Evolutionary conservation across 2,797 vertebrate species (phyloP), one percentile per base, ranked within the genome.

Genomic region (Artibeus jamaicensis): DNA sequence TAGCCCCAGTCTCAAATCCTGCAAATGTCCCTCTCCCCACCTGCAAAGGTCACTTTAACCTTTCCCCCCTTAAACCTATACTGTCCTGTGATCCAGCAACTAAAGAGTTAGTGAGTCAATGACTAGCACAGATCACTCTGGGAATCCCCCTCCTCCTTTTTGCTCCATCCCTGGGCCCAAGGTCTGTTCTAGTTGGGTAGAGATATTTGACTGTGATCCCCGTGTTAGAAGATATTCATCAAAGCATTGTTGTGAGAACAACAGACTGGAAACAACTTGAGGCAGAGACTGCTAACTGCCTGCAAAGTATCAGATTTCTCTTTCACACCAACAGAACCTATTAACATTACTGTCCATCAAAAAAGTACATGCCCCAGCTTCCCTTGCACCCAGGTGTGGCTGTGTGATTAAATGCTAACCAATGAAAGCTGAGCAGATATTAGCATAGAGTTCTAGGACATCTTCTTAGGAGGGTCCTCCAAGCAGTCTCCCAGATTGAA

Each of bases 141-240:
- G 39, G 37, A 65, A 1, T 6, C 74, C 44, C 46, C 42, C 32
- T 21, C 79, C 22, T 3, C 53, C 5, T 24, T 77, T 48, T 9
- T 19, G n/a, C n/a, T 79, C 50, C 42, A 55, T 50, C 5, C 26
- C 19, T 24, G 29, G 6, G 22, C 3, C 50, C 21, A 39, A 24
- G 7, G 15, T 62, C 39, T 48, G 6, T 6, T 37, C 29, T 37
- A 53, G 77, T 22, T 37, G 53, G 1, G 39, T 59, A 32, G 18
- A 44, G 46, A 57, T 78, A 79, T 62, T 39, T 50, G 53, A 90
- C n/a, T 42, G 21, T 67, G 14, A 59, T 74, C 8, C 37, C 19
- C 81, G 7, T 93, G 18, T 77, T 83, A 77, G 91, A 91, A 95
- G 22, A 81, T 55, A 16, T 39, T 90, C 46, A 22, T 1, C 24